Evolutionary conservation across 2,113 vertebrate species (phyloP).

Genomic region (Elephas maximus): DNA sequence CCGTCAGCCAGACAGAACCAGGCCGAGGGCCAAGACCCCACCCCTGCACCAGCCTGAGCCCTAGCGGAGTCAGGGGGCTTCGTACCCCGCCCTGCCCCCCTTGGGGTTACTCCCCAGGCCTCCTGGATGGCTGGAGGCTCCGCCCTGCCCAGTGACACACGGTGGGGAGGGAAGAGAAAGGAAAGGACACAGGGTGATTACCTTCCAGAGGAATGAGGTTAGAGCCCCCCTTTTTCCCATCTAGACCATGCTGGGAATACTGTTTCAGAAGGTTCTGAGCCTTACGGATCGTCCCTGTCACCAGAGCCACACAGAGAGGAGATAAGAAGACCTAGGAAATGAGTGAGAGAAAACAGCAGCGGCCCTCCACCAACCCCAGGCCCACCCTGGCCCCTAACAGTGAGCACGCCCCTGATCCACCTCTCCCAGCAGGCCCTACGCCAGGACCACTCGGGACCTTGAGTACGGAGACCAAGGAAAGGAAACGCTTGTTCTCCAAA

Average conservation of each 20-base stretch:
- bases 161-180: slow-evolving; percentile 78
- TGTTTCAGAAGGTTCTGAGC: slow-evolving; percentile 99
- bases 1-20: slow-evolving; percentile 82
- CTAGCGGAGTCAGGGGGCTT: background rate
- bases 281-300: slow-evolving; percentile 99
- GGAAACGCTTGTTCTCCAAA: background rate
- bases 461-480: background rate
- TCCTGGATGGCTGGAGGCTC: slow-evolving; percentile 83
- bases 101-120: slow-evolving; percentile 29
- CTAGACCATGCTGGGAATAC: slow-evolving; percentile 99
- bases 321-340: slow-evolving; percentile 93
- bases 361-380: slow-evolving; percentile 89
- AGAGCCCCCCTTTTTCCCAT: slow-evolving; percentile 99
- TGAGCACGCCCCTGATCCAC: slow-evolving; percentile 82
- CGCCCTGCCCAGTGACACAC: slow-evolving; percentile 82
- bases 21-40: background rate
- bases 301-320: slow-evolving; percentile 92
- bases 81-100: background rate
- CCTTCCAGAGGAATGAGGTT: slow-evolving; percentile 99
- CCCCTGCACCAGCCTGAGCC: background rate
- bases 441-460: background rate
- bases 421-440: background rate
- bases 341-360: slow-evolving; percentile 92
- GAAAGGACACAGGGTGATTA: slow-evolving; percentile 90
- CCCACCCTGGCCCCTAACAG: slow-evolving; percentile 72